Evolutionary conservation across 2,888 invertebrate genomes (phyloP).

Genomic region (Bembecia ichneumoniformis): DNA sequence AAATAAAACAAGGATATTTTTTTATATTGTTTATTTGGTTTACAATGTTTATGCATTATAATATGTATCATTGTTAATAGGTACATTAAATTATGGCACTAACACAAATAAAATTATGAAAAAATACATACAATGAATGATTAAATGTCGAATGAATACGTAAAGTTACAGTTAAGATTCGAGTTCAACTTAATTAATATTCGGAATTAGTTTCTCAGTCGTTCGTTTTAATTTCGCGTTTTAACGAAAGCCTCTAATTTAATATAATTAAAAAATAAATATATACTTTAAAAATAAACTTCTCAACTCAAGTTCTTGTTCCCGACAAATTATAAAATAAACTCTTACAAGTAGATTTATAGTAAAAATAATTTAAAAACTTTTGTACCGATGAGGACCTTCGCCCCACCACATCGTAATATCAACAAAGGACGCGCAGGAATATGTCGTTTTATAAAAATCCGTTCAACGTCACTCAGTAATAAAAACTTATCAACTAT

Average conservation of each 20-base stretch:
- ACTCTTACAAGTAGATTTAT: slow-evolving; percentile 39
- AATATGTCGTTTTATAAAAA: slow-evolving; percentile 52
- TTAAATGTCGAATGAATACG: slow-evolving; percentile 46
- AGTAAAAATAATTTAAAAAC: slow-evolving; percentile 50
- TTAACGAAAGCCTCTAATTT: slow-evolving; percentile 52
- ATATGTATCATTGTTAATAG: slow-evolving; percentile 64
- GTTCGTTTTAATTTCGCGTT: slow-evolving; percentile 59
- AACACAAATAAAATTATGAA: slow-evolving; percentile 57
- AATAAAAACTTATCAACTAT: slow-evolving; percentile 67
- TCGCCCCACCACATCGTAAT: slow-evolving; percentile 33
- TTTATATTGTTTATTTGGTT: slow-evolving; percentile 67
- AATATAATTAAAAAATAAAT: slow-evolving; percentile 40
- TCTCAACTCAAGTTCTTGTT: slow-evolving; percentile 61
- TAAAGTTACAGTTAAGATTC: slow-evolving; percentile 27
- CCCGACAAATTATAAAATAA: slow-evolving; percentile 64
- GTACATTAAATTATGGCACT: slow-evolving; percentile 70
- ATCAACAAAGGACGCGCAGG: slow-evolving; percentile 62
- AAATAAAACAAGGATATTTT: slow-evolving; percentile 41
- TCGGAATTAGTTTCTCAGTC: slow-evolving; percentile 71
- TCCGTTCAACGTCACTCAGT: slow-evolving; percentile 51
- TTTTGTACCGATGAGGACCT: slow-evolving; percentile 67
- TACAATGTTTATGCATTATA: slow-evolving; percentile 70
- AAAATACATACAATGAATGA: slow-evolving; percentile 55
- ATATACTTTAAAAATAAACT: slow-evolving; percentile 50
- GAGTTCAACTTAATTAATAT: slow-evolving; percentile 43